Evolutionary conservation across 2,113 vertebrate genomes (phyloP).

Genomic region (Raphicerus campestris): DNA sequence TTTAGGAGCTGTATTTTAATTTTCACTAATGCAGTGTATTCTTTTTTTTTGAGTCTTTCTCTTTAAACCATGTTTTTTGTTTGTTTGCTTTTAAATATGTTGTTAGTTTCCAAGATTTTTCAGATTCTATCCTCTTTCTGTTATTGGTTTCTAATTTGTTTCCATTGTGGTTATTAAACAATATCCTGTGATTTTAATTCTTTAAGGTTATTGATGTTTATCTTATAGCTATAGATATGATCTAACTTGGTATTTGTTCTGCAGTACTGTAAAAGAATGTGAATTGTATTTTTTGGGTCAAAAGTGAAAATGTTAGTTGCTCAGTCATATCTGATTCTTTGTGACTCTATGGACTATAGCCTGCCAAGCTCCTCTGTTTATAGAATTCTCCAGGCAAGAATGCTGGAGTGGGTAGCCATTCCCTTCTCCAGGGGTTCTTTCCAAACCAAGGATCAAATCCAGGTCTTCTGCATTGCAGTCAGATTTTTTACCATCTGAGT

Average conservation of each 20-base stretch:
- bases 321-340: background rate
- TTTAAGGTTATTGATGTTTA: background rate
- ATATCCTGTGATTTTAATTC: background rate
- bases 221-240: background rate
- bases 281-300: background rate
- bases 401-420: background rate
- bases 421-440: background rate
- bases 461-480: background rate
- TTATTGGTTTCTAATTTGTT: background rate
- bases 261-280: background rate
- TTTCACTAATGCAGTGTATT: background rate
- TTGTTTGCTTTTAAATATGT: background rate
- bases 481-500: background rate
- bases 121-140: background rate
- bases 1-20: background rate
- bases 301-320: background rate
- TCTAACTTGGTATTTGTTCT: background rate
- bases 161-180: background rate
- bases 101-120: background rate
- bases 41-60: background rate
- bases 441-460: background rate
- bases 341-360: background rate
- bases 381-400: background rate
- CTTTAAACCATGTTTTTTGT: background rate
- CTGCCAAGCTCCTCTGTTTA: background rate